Percentiles rank a stretch among this genome's conserved stretches.
phyloP scores from a whole-genome alignment of 2,888 invertebrate species.

The Loripinus fragilis region DNA sequence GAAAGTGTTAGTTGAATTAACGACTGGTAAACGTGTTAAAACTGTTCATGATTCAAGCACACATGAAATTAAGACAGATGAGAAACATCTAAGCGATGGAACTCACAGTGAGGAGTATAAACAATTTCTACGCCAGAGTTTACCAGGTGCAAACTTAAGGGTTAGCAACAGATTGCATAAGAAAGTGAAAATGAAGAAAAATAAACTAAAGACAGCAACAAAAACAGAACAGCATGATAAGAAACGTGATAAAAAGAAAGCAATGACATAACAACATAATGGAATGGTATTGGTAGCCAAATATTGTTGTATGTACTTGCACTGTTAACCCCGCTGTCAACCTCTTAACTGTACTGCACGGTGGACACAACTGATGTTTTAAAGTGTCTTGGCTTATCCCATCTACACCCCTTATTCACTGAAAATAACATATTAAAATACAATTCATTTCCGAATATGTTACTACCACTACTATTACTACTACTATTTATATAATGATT shows the following conservation, averaged over 20 bases:
- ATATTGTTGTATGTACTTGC: no score
- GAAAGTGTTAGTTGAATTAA: constrained; percentile 49
- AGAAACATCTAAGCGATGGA: background rate
- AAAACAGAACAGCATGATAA: background rate
- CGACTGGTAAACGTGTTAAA: constrained; percentile 44
- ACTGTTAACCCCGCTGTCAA: no score
- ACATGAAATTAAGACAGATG: background rate
- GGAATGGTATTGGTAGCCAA: no score
- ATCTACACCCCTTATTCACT: no score
- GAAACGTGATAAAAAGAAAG: background rate
- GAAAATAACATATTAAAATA: no score
- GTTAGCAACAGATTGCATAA: background rate
- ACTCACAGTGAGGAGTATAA: background rate
- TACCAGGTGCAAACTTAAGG: background rate
- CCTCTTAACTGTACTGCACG: no score
- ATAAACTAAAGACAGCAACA: background rate
- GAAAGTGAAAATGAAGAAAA: background rate
- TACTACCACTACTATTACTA: no score
- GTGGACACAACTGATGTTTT: no score
- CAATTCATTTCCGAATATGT: no score
- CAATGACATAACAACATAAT: no score
- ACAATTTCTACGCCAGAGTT: background rate
- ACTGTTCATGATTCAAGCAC: background rate
- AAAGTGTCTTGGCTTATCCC: no score
- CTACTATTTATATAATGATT: no score